These are phyloP conservation scores for Nothoprocta pentlandii DNA, from an alignment of 2,113 vertebrate genomes.

Conservation along the genomic window DNA sequence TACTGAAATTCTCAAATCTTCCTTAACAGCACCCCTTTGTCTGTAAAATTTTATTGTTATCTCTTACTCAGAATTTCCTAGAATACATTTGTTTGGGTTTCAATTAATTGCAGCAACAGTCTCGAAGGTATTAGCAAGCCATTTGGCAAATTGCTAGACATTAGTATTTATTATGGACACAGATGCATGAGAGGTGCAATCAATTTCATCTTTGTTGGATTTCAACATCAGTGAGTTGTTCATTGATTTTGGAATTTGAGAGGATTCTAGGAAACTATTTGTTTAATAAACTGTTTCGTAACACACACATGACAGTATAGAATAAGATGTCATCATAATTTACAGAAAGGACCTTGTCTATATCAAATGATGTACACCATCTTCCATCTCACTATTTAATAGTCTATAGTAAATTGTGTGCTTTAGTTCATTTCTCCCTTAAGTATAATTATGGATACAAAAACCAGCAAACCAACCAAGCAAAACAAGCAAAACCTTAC, in stretches of 20 bases:
- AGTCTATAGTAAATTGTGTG: neutral
- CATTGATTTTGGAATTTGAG: conserved; percentile 66
- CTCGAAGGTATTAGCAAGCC: conserved; percentile 1
- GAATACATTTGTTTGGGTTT: conserved; percentile 16
- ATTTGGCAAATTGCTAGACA: conserved; percentile 30
- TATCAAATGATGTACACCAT: neutral
- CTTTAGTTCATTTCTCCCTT: neutral
- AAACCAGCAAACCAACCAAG: too few relatives aligned
- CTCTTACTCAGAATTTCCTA: neutral
- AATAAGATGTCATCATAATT: neutral
- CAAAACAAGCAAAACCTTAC: too few relatives aligned
- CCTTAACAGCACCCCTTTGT: neutral
- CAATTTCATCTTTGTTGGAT: conserved; percentile 55
- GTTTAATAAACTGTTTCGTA: neutral
- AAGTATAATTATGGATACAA: neutral
- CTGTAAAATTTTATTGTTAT: conserved; percentile 2
- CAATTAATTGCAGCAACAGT: conserved; percentile 11
- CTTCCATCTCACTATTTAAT: neutral
- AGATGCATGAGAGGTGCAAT: conserved; percentile 22
- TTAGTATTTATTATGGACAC: conserved; percentile 45
- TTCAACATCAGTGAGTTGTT: conserved; percentile 43
- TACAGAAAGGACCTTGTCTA: neutral
- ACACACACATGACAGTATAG: neutral
- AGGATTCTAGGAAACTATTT: conserved; percentile 57
- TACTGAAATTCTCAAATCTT: neutral